Base-by-base conservation (phyloP, 1,140 invertebrate genomes). In the Bombus waltoni region DNA sequence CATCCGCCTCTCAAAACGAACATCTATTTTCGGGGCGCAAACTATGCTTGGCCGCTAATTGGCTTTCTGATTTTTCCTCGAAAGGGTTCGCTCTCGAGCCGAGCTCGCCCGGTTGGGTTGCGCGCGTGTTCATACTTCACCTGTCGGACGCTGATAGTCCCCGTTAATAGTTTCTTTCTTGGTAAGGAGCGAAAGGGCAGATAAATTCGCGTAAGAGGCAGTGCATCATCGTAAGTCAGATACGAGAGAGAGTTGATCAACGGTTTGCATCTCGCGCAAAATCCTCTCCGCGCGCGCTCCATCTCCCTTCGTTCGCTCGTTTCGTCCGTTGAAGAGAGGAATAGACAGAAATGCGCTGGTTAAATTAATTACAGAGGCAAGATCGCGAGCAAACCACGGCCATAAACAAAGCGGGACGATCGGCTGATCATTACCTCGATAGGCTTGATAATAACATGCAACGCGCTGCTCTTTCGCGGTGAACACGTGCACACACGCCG, bases 361-460 rank as follows among this genome's bases (percentile, higher is more conserved):
- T 89, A 92, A 93, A 94, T 94, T 94, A 94, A 94, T 94, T 93
- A 92, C 92, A 87, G 87, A 85, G 87, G 73, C 88, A 77, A 85
- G 88, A 90, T 89, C 84, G 89, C 92, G 88, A 89, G 92, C 88
- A 87, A 90, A 88, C 85, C 82, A 86, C 77, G 89, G 87, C 87
- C 91, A 92, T 94, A 94, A 94, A 94, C 93, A 92, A 78, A 93
- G 91, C 88, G 85, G 83, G 87, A 87, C 88, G 89, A 93, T 93
- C 92, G 92, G 87, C 78, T 90, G 88, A 90, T 94, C 90, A 92
- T 94, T 93, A 94, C 85, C 75, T 80, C 78, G 85, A 89, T 91
- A 91, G 86, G 42, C 88, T 73, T 85, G 91, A 92, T 93, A 93
- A 94, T 94, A 93, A 92, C 91, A 93, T 92, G 92, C 92, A 86